Percentiles rank a stretch among this genome's conserved stretches.
These are phyloP conservation scores for Periophthalmodon schlosseri DNA, from an alignment of 2,113 vertebrate genomes.

Conservation along the genomic window DNA sequence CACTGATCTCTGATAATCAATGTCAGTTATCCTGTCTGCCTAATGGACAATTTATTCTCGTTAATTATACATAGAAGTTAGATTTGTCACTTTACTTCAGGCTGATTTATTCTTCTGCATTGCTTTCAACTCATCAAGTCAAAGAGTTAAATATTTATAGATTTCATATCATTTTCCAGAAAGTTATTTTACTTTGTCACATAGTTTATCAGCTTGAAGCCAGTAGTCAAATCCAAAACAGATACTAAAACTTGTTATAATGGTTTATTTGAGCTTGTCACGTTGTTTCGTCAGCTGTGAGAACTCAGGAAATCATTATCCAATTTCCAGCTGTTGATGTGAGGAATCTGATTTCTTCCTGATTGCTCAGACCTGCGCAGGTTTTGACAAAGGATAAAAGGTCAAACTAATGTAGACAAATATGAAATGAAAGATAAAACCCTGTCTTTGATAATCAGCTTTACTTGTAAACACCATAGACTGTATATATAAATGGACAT, in stretches of 20 bases:
- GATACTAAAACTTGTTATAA: background rate
- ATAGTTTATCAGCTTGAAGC: background rate
- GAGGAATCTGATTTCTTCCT: no score
- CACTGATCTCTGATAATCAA: slow-evolving; percentile 61
- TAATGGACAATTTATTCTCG: slow-evolving; percentile 59
- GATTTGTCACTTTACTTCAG: slow-evolving; percentile 32
- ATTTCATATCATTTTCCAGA: no score
- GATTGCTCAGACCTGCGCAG: no score
- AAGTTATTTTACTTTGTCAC: background rate
- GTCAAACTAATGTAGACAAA: no score
- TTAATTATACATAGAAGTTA: slow-evolving; percentile 60
- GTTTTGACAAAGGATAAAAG: no score
- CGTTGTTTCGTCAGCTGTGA: background rate
- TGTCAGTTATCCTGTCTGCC: slow-evolving; percentile 47
- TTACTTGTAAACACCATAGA: no score
- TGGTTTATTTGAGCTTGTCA: background rate
- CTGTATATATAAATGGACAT: no score
- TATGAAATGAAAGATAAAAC: no score
- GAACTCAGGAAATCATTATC: no score
- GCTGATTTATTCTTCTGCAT: slow-evolving; percentile 27
- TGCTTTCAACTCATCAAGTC: background rate
- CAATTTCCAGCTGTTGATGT: no score
- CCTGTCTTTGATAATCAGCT: no score
- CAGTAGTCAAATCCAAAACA: slow-evolving; percentile 3
- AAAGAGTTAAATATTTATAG: background rate